phyloP scores from a whole-genome alignment of 2,888 invertebrate genomes.

The Hemistola chrysoprasaria region DNA sequence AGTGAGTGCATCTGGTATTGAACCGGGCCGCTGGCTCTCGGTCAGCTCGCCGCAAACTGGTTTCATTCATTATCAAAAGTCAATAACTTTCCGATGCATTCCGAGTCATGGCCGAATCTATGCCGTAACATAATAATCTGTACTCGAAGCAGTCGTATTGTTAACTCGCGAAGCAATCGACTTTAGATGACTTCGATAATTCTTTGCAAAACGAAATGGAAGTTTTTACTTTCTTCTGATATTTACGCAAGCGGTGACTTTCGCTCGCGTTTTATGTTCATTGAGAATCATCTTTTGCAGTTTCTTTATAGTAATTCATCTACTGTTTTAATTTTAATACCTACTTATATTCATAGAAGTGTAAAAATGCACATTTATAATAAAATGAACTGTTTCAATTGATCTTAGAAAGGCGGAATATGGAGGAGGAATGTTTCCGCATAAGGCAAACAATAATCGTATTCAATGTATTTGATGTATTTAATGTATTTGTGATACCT shows the following conservation, averaged over 20 bases:
- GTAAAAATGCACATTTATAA: too few relatives aligned
- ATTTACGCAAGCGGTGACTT: constrained; percentile 45
- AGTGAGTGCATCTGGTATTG: constrained; percentile 63
- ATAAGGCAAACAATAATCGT: too few relatives aligned
- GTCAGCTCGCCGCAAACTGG: constrained; percentile 73
- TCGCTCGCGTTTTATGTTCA: constrained; percentile 40
- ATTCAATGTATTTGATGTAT: too few relatives aligned
- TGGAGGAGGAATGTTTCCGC: too few relatives aligned
- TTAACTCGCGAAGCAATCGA: constrained; percentile 30
- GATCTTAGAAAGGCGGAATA: too few relatives aligned
- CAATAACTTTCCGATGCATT: constrained; percentile 81
- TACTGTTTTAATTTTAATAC: too few relatives aligned
- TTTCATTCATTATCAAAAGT: constrained; percentile 80
- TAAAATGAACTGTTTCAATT: too few relatives aligned
- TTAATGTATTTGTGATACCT: too few relatives aligned
- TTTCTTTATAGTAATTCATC: constrained; percentile 21
- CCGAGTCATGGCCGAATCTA: constrained; percentile 73
- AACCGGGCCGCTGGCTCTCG: constrained; percentile 74
- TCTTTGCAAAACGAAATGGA: constrained; percentile 36
- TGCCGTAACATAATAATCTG: constrained; percentile 52
- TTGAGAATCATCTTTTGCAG: constrained; percentile 28
- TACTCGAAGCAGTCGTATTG: constrained; percentile 16
- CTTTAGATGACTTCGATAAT: constrained; percentile 38
- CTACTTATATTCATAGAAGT: too few relatives aligned
- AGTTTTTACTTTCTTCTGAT: constrained; percentile 45